phyloP scores from a whole-genome alignment of 2,113 vertebrate genomes.

The Podarcis cretensis region DNA sequence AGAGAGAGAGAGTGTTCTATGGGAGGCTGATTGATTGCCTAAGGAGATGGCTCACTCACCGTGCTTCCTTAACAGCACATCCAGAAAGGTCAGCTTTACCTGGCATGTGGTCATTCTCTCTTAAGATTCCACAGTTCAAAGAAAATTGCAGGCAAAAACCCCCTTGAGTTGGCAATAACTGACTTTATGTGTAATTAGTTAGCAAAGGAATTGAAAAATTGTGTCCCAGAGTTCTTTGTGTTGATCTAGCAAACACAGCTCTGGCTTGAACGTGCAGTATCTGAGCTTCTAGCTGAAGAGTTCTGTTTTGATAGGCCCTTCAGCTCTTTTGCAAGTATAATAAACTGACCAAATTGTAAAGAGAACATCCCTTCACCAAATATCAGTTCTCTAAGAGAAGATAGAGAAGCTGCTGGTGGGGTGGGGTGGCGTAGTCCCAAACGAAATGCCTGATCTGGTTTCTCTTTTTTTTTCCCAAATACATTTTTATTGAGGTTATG shows the following conservation, averaged over 20 bases:
- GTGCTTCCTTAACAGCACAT: background rate
- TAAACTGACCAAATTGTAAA: background rate
- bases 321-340: background rate
- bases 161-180: too few relatives aligned
- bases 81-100: background rate
- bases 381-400: background rate
- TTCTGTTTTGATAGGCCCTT: background rate
- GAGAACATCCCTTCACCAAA: too few relatives aligned
- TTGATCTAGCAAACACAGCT: background rate
- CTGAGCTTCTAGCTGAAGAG: background rate
- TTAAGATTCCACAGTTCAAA: background rate
- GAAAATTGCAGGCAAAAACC: background rate
- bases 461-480: too few relatives aligned
- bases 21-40: background rate
- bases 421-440: too few relatives aligned
- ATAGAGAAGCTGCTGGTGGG: too few relatives aligned
- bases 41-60: background rate
- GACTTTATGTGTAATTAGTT: background rate
- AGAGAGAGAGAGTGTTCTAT: background rate
- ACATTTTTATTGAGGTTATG: too few relatives aligned
- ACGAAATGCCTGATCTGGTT: background rate
- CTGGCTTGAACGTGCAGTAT: background rate
- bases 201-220: background rate
- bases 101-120: background rate
- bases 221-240: background rate